Base-by-base conservation (phyloP, 2,888 invertebrate genomes). In the Stratiomys singularior region DNA sequence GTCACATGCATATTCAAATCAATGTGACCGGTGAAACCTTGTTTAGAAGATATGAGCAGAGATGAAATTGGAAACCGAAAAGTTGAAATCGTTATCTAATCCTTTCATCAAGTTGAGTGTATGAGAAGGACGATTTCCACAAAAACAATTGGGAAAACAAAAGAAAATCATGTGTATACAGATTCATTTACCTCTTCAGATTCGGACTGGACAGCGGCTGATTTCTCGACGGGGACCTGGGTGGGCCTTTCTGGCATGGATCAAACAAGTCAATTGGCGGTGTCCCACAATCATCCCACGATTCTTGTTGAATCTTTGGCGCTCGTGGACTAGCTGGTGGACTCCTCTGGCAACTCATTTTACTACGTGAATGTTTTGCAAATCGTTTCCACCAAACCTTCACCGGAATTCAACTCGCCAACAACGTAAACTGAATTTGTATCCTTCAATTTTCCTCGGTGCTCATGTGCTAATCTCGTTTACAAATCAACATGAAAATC, bases 161-260 rank as follows among this genome's bases (percentile, higher is more conserved):
- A n/a, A n/a, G n/a, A n/a, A n/a, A n/a, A n/a, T n/a, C 5, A 60
- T n/a, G 11, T 60, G 23, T 60, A 2, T 15, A 4, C 9, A 60
- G 23, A 21, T 60, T 9, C 3, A 81, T 63, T 81, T 82, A 87
- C 87, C 87, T 85, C 78, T 85, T 83, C 72, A 85, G 83, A 78
- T 85, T 86, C 69, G 86, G 85, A 79, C 84, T 84, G 37, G 83
- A 84, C 69, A 85, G 85, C 80, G 81, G 78, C 1, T 81, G 81
- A 63, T 66, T 80, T 74, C 79, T 81, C 44, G 80, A 77, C 21
- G 80, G 80, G 44, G 78, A 78, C 56, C 69, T 74, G 44, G 77
- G 60, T 67, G 78, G 63, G 18, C 60, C 77, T 30, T 76, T 37
- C 23, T 78, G 78, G 72, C 63, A 77, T 37, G 81, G 80, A 64